Percentiles rank a stretch among this genome's conserved stretches.
phyloP scores from a whole-genome alignment of 1,140 invertebrate species.

The Popillia japonica region DNA sequence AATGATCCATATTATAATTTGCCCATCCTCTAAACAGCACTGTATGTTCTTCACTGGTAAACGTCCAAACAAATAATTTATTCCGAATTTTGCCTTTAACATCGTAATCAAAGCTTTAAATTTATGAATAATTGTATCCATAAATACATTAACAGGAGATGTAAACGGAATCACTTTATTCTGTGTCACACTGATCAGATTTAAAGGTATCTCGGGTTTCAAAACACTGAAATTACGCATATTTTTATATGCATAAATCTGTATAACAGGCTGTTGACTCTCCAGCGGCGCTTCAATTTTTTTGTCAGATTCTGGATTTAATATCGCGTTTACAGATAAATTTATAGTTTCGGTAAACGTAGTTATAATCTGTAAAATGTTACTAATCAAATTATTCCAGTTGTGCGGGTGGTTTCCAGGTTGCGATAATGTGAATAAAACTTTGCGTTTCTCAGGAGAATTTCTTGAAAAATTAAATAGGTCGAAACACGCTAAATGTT shows the following conservation, averaged over 20 bases:
- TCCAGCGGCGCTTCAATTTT: neutral
- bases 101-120: constrained; percentile 34
- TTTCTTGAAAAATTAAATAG: constrained; percentile 69
- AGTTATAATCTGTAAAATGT: constrained; percentile 67
- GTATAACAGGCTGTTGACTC: neutral
- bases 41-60: constrained; percentile 72
- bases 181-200: constrained; percentile 44
- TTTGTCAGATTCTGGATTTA: neutral
- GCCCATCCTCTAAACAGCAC: constrained; percentile 70
- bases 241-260: constrained; percentile 42
- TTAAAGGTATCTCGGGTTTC: neutral
- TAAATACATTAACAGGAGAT: constrained; percentile 35
- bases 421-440: constrained; percentile 76
- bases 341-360: constrained; percentile 70
- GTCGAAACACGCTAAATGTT: constrained; percentile 75
- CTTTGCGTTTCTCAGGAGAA: constrained; percentile 64
- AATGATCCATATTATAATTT: constrained; percentile 73
- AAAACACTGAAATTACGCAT: constrained; percentile 50
- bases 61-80: constrained; percentile 76
- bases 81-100: constrained; percentile 67
- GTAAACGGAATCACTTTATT: constrained; percentile 32
- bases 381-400: constrained; percentile 75
- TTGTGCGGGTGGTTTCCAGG: constrained; percentile 82
- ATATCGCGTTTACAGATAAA: constrained; percentile 49
- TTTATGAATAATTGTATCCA: constrained; percentile 43